These are phyloP conservation scores for Carlito syrichta DNA, from an alignment of 2,113 vertebrate genomes.

Conservation along the genomic window DNA sequence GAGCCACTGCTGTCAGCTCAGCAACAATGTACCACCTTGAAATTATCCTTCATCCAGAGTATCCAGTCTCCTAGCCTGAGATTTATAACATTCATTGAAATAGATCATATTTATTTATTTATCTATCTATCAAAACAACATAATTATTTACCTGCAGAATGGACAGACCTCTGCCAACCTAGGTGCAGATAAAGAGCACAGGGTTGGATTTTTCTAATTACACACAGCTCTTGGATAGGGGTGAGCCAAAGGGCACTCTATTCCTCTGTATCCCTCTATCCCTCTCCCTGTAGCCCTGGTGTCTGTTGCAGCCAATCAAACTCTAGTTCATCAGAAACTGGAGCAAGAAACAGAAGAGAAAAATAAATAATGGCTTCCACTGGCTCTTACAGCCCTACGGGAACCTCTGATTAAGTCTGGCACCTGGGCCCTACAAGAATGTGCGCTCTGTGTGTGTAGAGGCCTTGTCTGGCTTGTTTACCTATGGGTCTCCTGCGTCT, in stretches of 20 bases:
- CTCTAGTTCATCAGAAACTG: constrained; percentile 50
- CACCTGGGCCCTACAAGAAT: neutral
- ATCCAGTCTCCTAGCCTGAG: constrained; percentile 74
- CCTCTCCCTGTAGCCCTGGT: neutral
- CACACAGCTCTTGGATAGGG: constrained; percentile 26
- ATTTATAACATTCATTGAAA: constrained; percentile 77
- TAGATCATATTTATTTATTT: constrained; percentile 29
- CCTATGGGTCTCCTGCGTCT: rapidly evolving
- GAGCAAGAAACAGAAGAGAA: constrained; percentile 34
- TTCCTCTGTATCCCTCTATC: constrained; percentile 21
- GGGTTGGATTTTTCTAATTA: constrained; percentile 31
- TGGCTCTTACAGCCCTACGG: neutral
- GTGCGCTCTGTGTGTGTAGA: rapidly evolving
- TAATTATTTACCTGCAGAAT: constrained; percentile 32
- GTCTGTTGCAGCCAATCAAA: constrained; percentile 48
- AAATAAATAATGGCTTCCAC: constrained; percentile 45
- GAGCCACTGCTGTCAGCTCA: constrained; percentile 69
- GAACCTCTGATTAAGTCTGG: constrained; percentile 28
- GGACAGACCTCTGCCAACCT: neutral
- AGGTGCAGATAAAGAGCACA: neutral
- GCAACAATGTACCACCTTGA: constrained; percentile 75
- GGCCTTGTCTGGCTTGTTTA: neutral
- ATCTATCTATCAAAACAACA: constrained; percentile 80
- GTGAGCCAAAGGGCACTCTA: constrained; percentile 36
- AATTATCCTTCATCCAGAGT: constrained; percentile 78